phyloP scores from a whole-genome alignment of 2,797 vertebrate genomes.

The Chloroceryle amazona region DNA sequence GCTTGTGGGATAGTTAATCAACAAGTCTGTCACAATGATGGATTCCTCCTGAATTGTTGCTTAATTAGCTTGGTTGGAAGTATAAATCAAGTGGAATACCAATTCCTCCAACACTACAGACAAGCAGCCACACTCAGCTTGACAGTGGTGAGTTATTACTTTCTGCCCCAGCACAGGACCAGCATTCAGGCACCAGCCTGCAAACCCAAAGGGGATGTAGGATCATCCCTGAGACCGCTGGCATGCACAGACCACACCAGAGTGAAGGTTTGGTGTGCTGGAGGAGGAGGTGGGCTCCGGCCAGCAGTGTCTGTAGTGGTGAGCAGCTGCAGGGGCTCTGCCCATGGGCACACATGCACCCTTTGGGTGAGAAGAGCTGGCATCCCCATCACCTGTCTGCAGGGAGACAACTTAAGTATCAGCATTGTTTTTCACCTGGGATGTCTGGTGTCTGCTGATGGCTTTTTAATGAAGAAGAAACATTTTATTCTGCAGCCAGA shows the following conservation, averaged over 20 bases:
- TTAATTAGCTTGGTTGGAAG: slow-evolving; percentile 81
- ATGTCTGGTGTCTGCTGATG: not conserved
- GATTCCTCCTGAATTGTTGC: slow-evolving; percentile 78
- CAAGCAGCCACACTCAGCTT: slow-evolving; percentile 37
- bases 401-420: fast-evolving
- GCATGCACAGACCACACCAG: not conserved
- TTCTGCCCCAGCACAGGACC: not conserved
- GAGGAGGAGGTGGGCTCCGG: not conserved
- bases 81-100: slow-evolving; percentile 76
- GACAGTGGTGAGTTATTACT: slow-evolving; percentile 63
- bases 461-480: not conserved
- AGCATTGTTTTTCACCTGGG: not conserved
- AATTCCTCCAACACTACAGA: slow-evolving; percentile 47
- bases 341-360: fast-evolving
- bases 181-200: not conserved
- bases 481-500: not conserved
- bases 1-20: slow-evolving; percentile 75
- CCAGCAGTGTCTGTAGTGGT: fast-evolving
- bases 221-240: fast-evolving
- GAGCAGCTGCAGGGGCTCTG: not conserved
- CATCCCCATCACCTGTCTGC: fast-evolving
- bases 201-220: not conserved
- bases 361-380: fast-evolving
- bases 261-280: not conserved
- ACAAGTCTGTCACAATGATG: slow-evolving; percentile 83